These are phyloP conservation scores for Nebria salina DNA, from an alignment of 2,888 invertebrate genomes.

Conservation along the genomic window DNA sequence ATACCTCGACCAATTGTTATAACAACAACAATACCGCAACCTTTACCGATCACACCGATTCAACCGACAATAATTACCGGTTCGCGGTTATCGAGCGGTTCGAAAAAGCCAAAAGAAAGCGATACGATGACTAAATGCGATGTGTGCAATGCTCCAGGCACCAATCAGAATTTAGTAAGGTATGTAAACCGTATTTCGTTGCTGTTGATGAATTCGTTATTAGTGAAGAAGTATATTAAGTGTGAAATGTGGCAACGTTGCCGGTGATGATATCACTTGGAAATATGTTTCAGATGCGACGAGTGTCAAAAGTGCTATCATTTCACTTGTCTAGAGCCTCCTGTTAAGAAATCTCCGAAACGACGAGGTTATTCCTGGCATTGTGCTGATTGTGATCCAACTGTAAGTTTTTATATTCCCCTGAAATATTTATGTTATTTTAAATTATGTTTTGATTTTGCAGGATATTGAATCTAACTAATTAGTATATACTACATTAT, in stretches of 20 bases:
- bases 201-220: not conserved
- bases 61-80: not conserved
- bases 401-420: conserved; percentile 68
- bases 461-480: conserved; percentile 44
- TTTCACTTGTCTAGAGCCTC: conserved; percentile 92
- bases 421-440: conserved; percentile 28
- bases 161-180: conserved; percentile 74
- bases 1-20: conserved; percentile 58
- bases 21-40: conserved; percentile 51
- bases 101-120: conserved; percentile 57
- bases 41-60: conserved; percentile 28
- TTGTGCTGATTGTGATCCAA: conserved; percentile 94
- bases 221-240: too few species aligned
- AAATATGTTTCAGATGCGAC: conserved; percentile 76
- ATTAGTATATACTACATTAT: not conserved
- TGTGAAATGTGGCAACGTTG: too few species aligned
- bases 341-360: conserved; percentile 93
- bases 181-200: conserved; percentile 57
- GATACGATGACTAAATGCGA: conserved; percentile 70
- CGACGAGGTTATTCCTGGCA: conserved; percentile 95
- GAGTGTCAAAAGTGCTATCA: conserved; percentile 91
- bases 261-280: not conserved
- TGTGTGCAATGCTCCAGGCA: conserved; percentile 72
- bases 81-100: conserved; percentile 35
- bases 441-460: conserved; percentile 20